phyloP scores from a whole-genome alignment of 2,888 invertebrate genomes.

The Coleophora flavipennella region DNA sequence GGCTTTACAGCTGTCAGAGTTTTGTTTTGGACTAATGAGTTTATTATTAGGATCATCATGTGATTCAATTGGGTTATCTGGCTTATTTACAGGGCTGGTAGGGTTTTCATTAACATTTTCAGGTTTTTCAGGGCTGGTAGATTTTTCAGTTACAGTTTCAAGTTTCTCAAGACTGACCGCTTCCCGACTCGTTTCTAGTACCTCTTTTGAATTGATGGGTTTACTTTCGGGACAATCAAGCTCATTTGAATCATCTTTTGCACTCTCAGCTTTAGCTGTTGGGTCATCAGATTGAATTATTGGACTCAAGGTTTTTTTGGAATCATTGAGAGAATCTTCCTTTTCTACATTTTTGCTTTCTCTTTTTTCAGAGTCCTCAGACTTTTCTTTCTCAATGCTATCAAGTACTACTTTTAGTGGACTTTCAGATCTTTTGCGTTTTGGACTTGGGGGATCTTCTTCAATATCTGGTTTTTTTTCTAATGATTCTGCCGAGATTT shows the following conservation, averaged over 20 bases:
- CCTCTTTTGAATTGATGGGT: too few relatives aligned
- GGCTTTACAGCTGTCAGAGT: constrained; percentile 9
- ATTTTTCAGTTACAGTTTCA: not conserved
- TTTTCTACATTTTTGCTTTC: constrained; percentile 2
- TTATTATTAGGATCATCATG: constrained; percentile 4
- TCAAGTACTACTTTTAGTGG: not conserved
- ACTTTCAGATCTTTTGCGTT: not conserved
- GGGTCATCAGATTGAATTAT: too few relatives aligned
- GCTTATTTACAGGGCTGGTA: constrained; percentile 9
- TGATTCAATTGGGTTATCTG: not conserved
- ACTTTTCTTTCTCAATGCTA: constrained; percentile 9
- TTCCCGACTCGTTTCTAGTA: not conserved
- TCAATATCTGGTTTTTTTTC: not conserved
- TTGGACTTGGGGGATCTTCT: not conserved
- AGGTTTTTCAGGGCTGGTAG: not conserved
- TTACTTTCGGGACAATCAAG: too few relatives aligned
- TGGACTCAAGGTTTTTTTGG: too few relatives aligned
- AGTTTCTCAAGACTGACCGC: not conserved
- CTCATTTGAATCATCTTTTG: too few relatives aligned
- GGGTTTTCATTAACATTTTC: not conserved
- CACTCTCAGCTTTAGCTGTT: too few relatives aligned
- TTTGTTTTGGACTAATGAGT: not conserved
- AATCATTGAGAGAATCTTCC: not conserved
- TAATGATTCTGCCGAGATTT: too few relatives aligned
- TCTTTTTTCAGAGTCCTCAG: not conserved